Base-by-base conservation (phyloP, 2,888 invertebrate species). In the Meteorus colon region DNA sequence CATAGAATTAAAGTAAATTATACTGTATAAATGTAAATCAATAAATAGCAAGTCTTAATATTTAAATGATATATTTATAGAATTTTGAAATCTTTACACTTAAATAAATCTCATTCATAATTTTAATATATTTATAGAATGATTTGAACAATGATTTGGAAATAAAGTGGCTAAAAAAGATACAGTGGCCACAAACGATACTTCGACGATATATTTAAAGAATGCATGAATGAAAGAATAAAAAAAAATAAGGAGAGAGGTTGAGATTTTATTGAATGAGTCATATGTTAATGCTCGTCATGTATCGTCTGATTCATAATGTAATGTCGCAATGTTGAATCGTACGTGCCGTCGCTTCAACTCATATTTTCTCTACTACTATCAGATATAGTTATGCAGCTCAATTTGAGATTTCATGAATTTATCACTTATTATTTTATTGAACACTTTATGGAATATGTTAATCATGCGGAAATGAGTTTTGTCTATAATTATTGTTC, bases 1-100 rank as follows among this genome's bases (percentile, higher is more conserved):
- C 78, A 75, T 78, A 74, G 81, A 79, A 77, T 70, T 24, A 63
- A 74, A 78, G 72, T 71, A 79, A 77, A 71, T 77, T 76, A 80
- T 62, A 63, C n/a, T n/a, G n/a, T n/a, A n/a, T n/a, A 24, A 24
- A 24, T 24, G 0, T 24, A 24, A 24, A 1, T 24, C 24, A 24
- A 24, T 24, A 24, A 24, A 24, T 24, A 24, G 1, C 0, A 24
- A 24, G 24, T 24, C 24, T 24, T 24, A 24, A 24, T 24, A 1
- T 24, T 24, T 24, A 24, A 24, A 24, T 24, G 0, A 24, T 24
- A 24, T 24, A 1, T 24, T 1, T 24, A 24, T 24, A 24, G 1
- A 24, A 24, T 24, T 24, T 24, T 24, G 24, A 24, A 1, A 24
- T 1, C 24, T 24, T 24, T 24, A 24, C 0, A 24, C 24, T 24